Percentiles rank a stretch among this genome's conserved stretches.
phyloP scores from a whole-genome alignment of 2,113 vertebrate genomes.

The Scatophagus argus region DNA sequence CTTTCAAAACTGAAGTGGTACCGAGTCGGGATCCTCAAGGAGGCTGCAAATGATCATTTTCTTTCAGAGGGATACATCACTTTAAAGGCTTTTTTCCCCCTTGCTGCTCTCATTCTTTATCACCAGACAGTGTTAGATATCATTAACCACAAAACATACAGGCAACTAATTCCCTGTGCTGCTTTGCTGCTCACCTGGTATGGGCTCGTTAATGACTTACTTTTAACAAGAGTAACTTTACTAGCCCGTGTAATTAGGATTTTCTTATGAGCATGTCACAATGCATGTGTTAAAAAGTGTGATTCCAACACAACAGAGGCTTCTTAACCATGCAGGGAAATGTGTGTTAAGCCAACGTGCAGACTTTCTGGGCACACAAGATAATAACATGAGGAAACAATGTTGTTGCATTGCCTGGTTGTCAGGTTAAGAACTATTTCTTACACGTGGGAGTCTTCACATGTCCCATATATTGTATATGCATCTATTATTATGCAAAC shows the following conservation, averaged over 20 bases:
- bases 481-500: constrained; percentile 3
- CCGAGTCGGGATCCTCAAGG: constrained; percentile 42
- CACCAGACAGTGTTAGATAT: constrained; percentile 4
- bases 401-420: neutral
- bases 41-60: constrained; percentile 3
- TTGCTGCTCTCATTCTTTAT: neutral
- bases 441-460: constrained; percentile 7
- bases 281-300: too few relatives aligned
- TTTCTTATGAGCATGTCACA: neutral
- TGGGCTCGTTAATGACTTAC: neutral
- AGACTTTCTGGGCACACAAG: too few relatives aligned
- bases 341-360: too few relatives aligned
- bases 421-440: constrained; percentile 15
- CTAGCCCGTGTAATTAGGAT: too few relatives aligned
- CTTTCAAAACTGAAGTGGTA: constrained; percentile 46
- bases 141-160: constrained; percentile 11
- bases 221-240: too few relatives aligned
- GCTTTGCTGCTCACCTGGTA: constrained; percentile 16
- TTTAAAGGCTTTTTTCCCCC: constrained; percentile 12
- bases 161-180: neutral
- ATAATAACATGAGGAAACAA: too few relatives aligned
- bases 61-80: constrained; percentile 27
- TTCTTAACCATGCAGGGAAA: neutral
- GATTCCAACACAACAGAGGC: too few relatives aligned
- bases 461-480: constrained; percentile 9